phyloP scores from a whole-genome alignment of 2,797 vertebrate species.

The Hyperoplus immaculatus region DNA sequence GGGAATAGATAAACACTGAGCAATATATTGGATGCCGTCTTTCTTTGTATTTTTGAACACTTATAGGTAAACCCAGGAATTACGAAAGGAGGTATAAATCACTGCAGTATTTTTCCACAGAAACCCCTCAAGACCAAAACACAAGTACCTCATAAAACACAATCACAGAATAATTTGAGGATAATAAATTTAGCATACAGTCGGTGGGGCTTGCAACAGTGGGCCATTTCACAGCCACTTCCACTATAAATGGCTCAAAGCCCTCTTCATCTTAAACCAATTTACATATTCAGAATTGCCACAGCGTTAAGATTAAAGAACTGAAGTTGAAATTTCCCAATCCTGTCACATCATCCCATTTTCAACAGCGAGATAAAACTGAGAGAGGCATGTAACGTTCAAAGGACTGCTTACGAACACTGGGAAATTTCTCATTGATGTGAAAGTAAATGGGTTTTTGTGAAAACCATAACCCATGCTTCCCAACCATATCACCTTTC shows the following conservation, averaged over 20 bases:
- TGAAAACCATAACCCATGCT: slow-evolving; percentile 53
- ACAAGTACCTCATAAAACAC: slow-evolving; percentile 66
- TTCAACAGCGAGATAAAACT: slow-evolving; percentile 57
- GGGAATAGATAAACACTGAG: slow-evolving; percentile 3
- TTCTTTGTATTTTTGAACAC: slow-evolving; percentile 23
- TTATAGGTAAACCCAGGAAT: slow-evolving; percentile 26
- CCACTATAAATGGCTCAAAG: slow-evolving; percentile 58
- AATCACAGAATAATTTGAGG: slow-evolving; percentile 65
- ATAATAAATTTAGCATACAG: slow-evolving; percentile 63
- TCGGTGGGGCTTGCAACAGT: slow-evolving; percentile 37
- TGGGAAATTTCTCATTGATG: slow-evolving; percentile 44
- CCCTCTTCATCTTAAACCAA: slow-evolving; percentile 53
- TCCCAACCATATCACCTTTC: slow-evolving; percentile 46
- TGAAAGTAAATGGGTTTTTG: slow-evolving; percentile 56
- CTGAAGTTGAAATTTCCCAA: slow-evolving; percentile 50
- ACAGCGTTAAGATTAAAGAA: slow-evolving; percentile 64
- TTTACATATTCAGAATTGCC: slow-evolving; percentile 66
- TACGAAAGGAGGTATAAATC: slow-evolving; percentile 47
- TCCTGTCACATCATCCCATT: slow-evolving; percentile 64
- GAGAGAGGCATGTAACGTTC: slow-evolving; percentile 41
- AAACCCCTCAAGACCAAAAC: slow-evolving; percentile 37
- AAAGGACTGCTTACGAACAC: slow-evolving; percentile 56
- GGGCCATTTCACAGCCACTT: slow-evolving; percentile 42
- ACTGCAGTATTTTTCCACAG: slow-evolving; percentile 32
- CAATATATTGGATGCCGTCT: slow-evolving; percentile 1